Base-by-base conservation (phyloP, 2,797 vertebrate genomes). In the Acanthornis magna region DNA sequence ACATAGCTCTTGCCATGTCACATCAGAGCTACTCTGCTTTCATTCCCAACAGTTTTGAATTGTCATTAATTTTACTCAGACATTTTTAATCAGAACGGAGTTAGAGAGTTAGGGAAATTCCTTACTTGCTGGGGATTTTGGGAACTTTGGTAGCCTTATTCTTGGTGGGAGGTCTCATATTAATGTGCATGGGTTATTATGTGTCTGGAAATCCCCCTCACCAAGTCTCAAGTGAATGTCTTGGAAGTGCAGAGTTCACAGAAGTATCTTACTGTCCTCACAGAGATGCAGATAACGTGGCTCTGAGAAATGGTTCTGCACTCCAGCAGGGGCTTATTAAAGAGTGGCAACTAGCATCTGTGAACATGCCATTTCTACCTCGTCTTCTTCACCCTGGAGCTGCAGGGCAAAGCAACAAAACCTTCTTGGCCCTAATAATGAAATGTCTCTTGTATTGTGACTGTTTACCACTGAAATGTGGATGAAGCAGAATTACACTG, bases 181-280 rank as follows among this genome's bases (percentile, higher is more conserved):
- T 40, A 90, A 88, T 10, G 34, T 38, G 70, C 48, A 80, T 6
- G 11, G 50, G 60, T 96, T 92, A 79, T 88, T 83, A 88, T 0
- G 29, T 55, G 70, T 30, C 45, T 94, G 94, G 93, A 92, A 96
- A 92, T 65, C 32, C 77, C 83, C 70, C 53, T 81, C 51, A 83
- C 62, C 45, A 43, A 88, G 38, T 42, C 66, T 63, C 62, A 45
- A 11, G 26, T 29, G 30, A 83, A 57, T 40, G 12, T 77, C 83
- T 71, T 19, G n/a, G 36, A 96, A 87, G 54, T 9, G 53, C 16
- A 14, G 50, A 81, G 53, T 55, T 87, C 62, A 78, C 2, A 0
- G 6, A 75, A 85, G n/a, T 65, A 75, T 70, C 60, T 61, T 30
- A 47, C 58, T 61, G 81, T 47, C 67, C 71, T 89, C 67, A 65